phyloP scores from a whole-genome alignment of 2,113 vertebrate genomes.

The Tragelaphus imberbis region DNA sequence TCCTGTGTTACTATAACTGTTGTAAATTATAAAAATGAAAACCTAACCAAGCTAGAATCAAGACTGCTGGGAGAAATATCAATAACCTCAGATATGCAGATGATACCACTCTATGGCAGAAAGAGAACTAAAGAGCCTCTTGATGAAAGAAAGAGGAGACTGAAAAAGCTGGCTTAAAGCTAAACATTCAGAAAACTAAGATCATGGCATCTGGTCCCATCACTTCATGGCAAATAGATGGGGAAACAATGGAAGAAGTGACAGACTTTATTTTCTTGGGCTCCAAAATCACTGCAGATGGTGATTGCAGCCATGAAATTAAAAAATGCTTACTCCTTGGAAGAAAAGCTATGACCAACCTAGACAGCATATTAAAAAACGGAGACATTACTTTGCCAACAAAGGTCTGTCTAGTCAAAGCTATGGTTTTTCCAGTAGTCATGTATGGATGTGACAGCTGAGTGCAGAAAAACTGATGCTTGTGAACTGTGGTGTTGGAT shows the following conservation, averaged over 20 bases:
- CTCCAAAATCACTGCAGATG: not conserved
- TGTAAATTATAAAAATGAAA: slow-evolving; percentile 35
- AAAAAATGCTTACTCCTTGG: not conserved
- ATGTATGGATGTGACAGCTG: not conserved
- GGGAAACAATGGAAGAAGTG: not conserved
- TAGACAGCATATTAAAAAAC: not conserved
- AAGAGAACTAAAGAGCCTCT: not conserved
- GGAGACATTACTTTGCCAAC: not conserved
- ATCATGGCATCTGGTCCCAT: not conserved
- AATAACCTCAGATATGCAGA: not conserved
- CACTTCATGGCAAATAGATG: not conserved
- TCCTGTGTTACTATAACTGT: not conserved
- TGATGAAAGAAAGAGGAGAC: not conserved
- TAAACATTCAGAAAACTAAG: not conserved
- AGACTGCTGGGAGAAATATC: not conserved
- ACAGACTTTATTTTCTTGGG: not conserved
- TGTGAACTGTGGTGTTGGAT: not conserved
- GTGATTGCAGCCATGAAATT: not conserved
- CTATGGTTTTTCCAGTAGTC: not conserved
- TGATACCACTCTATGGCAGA: not conserved
- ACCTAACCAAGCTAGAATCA: not conserved
- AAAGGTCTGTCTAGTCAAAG: not conserved
- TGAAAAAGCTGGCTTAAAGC: not conserved
- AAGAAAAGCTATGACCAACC: not conserved
- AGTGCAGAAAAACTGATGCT: not conserved